Percentiles rank a stretch among this genome's conserved stretches.
phyloP scores from a whole-genome alignment of 2,888 invertebrate species.

The Tromatobia lineatoria region DNA sequence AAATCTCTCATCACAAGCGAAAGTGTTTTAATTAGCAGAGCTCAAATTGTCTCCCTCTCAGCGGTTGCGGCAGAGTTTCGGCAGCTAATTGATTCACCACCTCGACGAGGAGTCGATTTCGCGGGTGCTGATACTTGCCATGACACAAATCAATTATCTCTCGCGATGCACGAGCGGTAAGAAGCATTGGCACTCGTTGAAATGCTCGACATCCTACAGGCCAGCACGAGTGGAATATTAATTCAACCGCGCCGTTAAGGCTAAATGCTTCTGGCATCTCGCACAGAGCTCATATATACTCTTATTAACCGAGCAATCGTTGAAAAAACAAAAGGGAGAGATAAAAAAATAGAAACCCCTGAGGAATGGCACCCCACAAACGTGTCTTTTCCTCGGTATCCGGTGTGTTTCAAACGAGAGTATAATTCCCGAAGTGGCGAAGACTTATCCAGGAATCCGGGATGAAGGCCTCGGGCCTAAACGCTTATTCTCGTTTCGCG shows the following conservation, averaged over 20 bases:
- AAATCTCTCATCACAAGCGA: neutral
- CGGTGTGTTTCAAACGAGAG: conserved; percentile 13
- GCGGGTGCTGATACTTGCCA: conserved; percentile 12
- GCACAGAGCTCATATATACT: neutral
- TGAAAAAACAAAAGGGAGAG: neutral
- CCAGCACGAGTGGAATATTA: conserved; percentile 26
- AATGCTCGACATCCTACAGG: conserved; percentile 7
- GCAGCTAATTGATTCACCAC: conserved; percentile 29
- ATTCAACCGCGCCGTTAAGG: neutral
- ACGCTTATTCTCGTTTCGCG: conserved; percentile 42
- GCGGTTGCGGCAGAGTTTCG: neutral
- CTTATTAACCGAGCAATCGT: conserved; percentile 6
- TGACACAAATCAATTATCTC: conserved; percentile 34
- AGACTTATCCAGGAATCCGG: conserved; percentile 46
- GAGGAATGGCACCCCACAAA: conserved; percentile 3
- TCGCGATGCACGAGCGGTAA: neutral
- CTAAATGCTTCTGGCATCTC: conserved; percentile 16
- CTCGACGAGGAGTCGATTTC: conserved; percentile 16
- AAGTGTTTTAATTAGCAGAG: neutral
- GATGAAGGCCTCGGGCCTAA: conserved; percentile 30
- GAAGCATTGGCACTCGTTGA: conserved; percentile 23
- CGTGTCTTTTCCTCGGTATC: neutral
- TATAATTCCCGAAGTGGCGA: conserved; percentile 27
- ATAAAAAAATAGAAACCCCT: neutral
- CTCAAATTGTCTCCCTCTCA: neutral